Base-by-base conservation (phyloP, 2,113 vertebrate species). In the Haliaeetus leucogaster region DNA sequence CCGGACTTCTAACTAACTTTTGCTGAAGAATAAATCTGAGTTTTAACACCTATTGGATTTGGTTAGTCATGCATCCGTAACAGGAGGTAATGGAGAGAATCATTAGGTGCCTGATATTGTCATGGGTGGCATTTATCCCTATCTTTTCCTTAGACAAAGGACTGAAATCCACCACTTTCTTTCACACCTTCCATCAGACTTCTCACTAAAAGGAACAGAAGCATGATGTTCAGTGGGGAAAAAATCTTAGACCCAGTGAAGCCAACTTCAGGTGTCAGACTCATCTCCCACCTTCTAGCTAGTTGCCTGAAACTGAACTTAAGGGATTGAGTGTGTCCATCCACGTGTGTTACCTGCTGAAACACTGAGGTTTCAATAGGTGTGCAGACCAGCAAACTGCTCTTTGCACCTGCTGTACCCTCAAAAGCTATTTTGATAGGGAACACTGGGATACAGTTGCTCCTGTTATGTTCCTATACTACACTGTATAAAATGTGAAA, bases 291-390 rank as follows among this genome's bases (percentile, higher is more conserved):
- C 20, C 13, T 47, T 52, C 55, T 42, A n/a, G 25, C 14, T 80
- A 48, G 14, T 9, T 65, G 20, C 36, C n/a, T 32, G 18, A 70
- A 83, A 70, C 43, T 63, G 59, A 90, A 29, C 15, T 55, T 25
- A 47, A 38, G 25, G 19, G 7, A 43, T 5, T 2, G 11, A 8
- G 16, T 42, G 36, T 25, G 56, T 76, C 50, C 55, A 47, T 40
- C 43, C 22, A 30, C 0, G 0, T 2, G 5, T 23, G n/a, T 83
- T 8, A 34, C 53, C n/a, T 63, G 30, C 26, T 48, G 43, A 74
- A 70, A 15, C 32, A 25, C 32, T 45, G 48, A 47, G 29, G 68
- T 42, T 56, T 56, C 47, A 71, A 9, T 5, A 76, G 43, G 22
- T 42, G 21, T 47, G 25, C 79, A 68, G 25, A 55, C 19, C 25